Conservation (phyloP, 1,140 invertebrate species). For the Centruroides sculpturatus region DNA sequence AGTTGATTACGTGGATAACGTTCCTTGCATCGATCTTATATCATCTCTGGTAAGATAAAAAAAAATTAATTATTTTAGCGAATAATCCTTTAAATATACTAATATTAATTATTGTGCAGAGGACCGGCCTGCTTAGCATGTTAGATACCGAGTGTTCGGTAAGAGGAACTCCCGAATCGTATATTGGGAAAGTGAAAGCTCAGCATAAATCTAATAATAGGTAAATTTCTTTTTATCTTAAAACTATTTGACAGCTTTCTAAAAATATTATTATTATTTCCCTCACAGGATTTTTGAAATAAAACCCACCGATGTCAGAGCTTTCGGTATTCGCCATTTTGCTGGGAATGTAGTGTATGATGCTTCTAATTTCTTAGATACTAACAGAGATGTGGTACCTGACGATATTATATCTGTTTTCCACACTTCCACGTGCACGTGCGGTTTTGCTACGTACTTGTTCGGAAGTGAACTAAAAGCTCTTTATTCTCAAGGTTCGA, state of each 20-base stretch:
- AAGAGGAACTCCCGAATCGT: too few species aligned
- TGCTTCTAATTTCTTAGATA: conserved; percentile 71
- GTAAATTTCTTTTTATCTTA: too few species aligned
- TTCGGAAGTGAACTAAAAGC: conserved; percentile 82
- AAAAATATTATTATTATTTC: not conserved
- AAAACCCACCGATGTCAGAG: not conserved
- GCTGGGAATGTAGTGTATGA: conserved; percentile 75
- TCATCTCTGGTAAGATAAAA: conserved; percentile 51
- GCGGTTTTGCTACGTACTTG: conserved; percentile 82
- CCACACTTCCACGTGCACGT: conserved; percentile 78
- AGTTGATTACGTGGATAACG: conserved; percentile 85
- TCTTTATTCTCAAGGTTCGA: conserved; percentile 50
- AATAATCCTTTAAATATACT: too few species aligned
- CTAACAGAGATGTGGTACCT: conserved; percentile 76
- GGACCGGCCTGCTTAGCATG: too few species aligned
- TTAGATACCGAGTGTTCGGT: too few species aligned
- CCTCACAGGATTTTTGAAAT: not conserved
- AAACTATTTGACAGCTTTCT: too few species aligned
- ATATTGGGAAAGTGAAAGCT: too few species aligned
- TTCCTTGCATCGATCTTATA: conserved; percentile 84
- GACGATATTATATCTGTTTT: conserved; percentile 82
- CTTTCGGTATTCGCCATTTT: conserved; percentile 80
- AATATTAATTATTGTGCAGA: too few species aligned
- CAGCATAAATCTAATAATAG: too few species aligned
- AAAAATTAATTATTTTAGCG: too few species aligned